A percentile compares a stretch with the other conserved stretches of the same genome.
phyloP scores from a whole-genome alignment of 2,113 vertebrate genomes.

The Antennarius striatus region DNA sequence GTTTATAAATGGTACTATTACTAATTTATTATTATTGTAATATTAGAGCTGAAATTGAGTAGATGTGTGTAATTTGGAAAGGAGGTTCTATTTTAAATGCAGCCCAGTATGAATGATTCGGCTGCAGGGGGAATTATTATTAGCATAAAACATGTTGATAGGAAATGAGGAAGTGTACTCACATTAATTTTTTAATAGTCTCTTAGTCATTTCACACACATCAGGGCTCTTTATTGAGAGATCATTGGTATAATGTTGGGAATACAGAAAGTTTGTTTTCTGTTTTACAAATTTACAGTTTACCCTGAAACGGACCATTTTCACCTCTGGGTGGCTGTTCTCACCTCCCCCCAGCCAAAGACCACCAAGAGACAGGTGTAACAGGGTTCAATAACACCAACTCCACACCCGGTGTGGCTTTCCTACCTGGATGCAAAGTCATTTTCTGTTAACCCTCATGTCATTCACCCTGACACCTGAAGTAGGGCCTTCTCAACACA shows the following conservation, averaged over 20 bases:
- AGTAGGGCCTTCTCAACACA: conserved; percentile 39
- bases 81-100: conserved; percentile 64
- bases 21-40: conserved; percentile 80
- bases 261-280: conserved; percentile 12
- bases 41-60: conserved; percentile 74
- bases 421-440: conserved; percentile 57
- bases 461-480: conserved; percentile 21
- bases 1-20: conserved; percentile 76
- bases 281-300: conserved; percentile 31
- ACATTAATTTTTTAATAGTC: conserved; percentile 27
- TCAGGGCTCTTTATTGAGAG: conserved; percentile 4
- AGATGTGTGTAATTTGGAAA: conserved; percentile 65
- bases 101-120: conserved; percentile 22
- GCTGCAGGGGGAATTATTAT: conserved; percentile 36
- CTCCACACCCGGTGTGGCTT: conserved; percentile 45
- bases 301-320: conserved; percentile 30
- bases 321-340: conserved; percentile 47
- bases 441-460: conserved; percentile 50
- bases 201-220: conserved; percentile 30
- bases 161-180: conserved; percentile 43
- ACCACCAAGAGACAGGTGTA: conserved; percentile 49
- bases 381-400: conserved; percentile 65
- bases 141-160: conserved; percentile 55
- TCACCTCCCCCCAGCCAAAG: conserved; percentile 52
- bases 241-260: conserved; percentile 9